phyloP scores from a whole-genome alignment of 2,888 invertebrate species.

The Zaprionus obscuricornis region DNA sequence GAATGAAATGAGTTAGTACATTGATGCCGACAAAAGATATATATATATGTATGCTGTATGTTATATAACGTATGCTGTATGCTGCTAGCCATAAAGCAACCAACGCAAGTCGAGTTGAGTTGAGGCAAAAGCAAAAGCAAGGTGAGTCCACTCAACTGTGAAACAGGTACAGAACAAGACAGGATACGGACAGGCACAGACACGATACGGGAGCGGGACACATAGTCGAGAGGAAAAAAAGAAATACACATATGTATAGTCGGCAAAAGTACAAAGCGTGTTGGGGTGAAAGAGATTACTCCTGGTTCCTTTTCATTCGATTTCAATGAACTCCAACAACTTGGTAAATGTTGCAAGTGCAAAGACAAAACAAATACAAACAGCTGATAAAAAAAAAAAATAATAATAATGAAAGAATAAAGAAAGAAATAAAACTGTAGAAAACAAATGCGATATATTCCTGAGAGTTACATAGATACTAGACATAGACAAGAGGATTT shows the following conservation, averaged over 20 bases:
- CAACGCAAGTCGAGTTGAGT: slow-evolving; percentile 36
- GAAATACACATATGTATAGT: slow-evolving; percentile 34
- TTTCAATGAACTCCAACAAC: slow-evolving; percentile 67
- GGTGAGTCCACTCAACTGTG: slow-evolving; percentile 74
- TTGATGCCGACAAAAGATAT: slow-evolving; percentile 70
- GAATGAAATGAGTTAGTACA: slow-evolving; percentile 72
- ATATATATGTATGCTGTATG: not conserved
- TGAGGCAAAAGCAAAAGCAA: slow-evolving; percentile 28
- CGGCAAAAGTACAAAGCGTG: slow-evolving; percentile 74
- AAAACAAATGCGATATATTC: slow-evolving; percentile 36
- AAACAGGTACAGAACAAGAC: slow-evolving; percentile 68
- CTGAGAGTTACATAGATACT: slow-evolving; percentile 25
- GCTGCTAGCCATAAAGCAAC: slow-evolving; percentile 56
- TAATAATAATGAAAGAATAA: slow-evolving; percentile 22
- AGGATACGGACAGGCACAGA: slow-evolving; percentile 56
- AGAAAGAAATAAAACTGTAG: slow-evolving; percentile 8
- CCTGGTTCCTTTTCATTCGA: slow-evolving; percentile 59
- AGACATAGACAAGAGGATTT: too few species aligned
- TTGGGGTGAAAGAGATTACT: slow-evolving; percentile 65
- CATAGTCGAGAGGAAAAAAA: slow-evolving; percentile 8
- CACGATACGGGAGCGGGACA: not conserved
- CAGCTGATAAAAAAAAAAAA: slow-evolving; percentile 70
- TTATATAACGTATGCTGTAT: not conserved
- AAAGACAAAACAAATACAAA: slow-evolving; percentile 69
- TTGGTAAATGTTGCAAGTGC: slow-evolving; percentile 74